Base-by-base conservation (phyloP, 2,797 vertebrate genomes). In the Catharus ustulatus region DNA sequence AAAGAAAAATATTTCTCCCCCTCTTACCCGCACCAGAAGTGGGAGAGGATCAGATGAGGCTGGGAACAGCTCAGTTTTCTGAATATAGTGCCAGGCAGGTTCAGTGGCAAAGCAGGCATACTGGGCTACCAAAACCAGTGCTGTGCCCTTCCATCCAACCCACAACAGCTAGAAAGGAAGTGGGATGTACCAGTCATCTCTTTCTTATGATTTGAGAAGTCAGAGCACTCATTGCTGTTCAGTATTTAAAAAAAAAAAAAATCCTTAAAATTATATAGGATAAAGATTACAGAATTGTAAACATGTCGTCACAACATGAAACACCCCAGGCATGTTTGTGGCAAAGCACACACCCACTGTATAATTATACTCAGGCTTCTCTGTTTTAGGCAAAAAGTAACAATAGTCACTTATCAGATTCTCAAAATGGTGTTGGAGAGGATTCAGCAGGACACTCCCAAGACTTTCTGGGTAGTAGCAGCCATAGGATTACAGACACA, bases 381-480 rank as follows among this genome's bases (percentile, higher is more conserved):
- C 68, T 89, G 46, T 89, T 89, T 86, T 66, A 85, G 73, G 69
- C 38, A 81, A 95, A 96, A 96, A 92, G 66, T 84, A 91, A 85
- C 93, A 91, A 93, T 68, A 81, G 62, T 52, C 71, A 93, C 85
- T 93, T 95, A 95, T 93, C 87, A 93, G 83, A 78, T 84, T 78
- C 80, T 83, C 77, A 83, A 90, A 89, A 78, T 64, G 61, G 51
- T 78, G 26, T 79, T 93, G 96, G 90, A 87, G 61, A 84, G 51
- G 81, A 77, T 92, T 92, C 91, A 94, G 78, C 17, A 49, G 36
- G 92, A 87, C 89, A 96, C 89, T 96, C 96, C 94, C 87, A 90
- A 88, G 40, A 77, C 21, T 52, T 68, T 82, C 52, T 86, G 76
- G 52, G 43, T 67, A 72, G 63, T 22, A 87, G 77, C 42, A 84